A percentile compares a stretch with the other conserved stretches of the same genome.
phyloP scores from a whole-genome alignment of 2,113 vertebrate species.

The Felis catus region F.catus_Fca126_mat1.0 CM031413.1:151702501-151703000 shows the following conservation, averaged over 20 bases:
- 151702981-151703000: too few species aligned
- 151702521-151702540: not conserved
- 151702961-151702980: not conserved
- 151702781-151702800: not conserved
- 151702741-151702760: not conserved
- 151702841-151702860: not conserved
- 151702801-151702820: not conserved
- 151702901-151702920: not conserved
- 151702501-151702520: not conserved
- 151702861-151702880: not conserved
- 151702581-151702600: not conserved
- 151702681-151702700: not conserved
- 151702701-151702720: not conserved
- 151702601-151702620: not conserved
- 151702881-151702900: not conserved
- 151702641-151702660: not conserved
- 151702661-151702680: not conserved
- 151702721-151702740: not conserved
- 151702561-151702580: not conserved
- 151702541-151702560: not conserved
- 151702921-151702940: not conserved
- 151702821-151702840: not conserved
- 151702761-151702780: not conserved
- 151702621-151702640: not conserved
- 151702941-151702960: conserved; percentile 21